Conservation (phyloP, 2,888 invertebrate genomes). For the Buathra laborator region DNA sequence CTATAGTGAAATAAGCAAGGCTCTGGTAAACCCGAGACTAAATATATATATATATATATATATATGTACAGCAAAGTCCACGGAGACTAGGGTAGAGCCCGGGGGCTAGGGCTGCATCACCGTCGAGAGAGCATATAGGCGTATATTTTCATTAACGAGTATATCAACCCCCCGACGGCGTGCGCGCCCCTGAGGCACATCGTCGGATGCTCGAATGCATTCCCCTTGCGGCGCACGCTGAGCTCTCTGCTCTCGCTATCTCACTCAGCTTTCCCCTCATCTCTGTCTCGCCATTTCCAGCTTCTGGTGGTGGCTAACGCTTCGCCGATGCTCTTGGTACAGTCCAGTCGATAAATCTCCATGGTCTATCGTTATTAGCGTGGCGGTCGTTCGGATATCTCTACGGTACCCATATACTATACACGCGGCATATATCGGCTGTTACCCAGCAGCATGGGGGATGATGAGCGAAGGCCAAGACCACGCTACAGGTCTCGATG, state of each 20-base stretch:
- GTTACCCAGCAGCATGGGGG: background rate
- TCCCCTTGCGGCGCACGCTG: slow-evolving; percentile 71
- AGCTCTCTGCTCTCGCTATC: slow-evolving; percentile 62
- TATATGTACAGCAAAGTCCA: slow-evolving; percentile 46
- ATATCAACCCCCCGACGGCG: slow-evolving; percentile 69
- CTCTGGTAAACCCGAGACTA: slow-evolving; percentile 8
- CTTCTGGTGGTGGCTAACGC: slow-evolving; percentile 38
- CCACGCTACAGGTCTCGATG: slow-evolving; percentile 38
- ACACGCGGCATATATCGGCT: too few relatives aligned
- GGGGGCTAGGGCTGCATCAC: slow-evolving; percentile 57
- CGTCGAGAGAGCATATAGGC: slow-evolving; percentile 59
- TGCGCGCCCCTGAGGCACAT: slow-evolving; percentile 67
- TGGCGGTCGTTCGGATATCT: slow-evolving; percentile 36
- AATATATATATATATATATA: background rate
- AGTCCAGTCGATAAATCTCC: slow-evolving; percentile 51
- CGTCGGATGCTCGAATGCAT: slow-evolving; percentile 67
- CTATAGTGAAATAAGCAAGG: slow-evolving; percentile 11
- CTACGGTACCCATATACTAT: slow-evolving; percentile 18
- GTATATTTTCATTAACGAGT: slow-evolving; percentile 76
- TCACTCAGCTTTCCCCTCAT: slow-evolving; percentile 14
- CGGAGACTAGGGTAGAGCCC: slow-evolving; percentile 48
- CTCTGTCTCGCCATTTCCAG: slow-evolving; percentile 49
- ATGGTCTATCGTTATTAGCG: slow-evolving; percentile 54
- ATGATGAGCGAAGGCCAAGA: slow-evolving; percentile 42
- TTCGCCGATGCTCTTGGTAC: slow-evolving; percentile 26